A percentile compares a stretch with the other conserved stretches of the same genome.
Conservation (phyloP, 2,113 vertebrate genomes). For the Solenodon paradoxus region DNA sequence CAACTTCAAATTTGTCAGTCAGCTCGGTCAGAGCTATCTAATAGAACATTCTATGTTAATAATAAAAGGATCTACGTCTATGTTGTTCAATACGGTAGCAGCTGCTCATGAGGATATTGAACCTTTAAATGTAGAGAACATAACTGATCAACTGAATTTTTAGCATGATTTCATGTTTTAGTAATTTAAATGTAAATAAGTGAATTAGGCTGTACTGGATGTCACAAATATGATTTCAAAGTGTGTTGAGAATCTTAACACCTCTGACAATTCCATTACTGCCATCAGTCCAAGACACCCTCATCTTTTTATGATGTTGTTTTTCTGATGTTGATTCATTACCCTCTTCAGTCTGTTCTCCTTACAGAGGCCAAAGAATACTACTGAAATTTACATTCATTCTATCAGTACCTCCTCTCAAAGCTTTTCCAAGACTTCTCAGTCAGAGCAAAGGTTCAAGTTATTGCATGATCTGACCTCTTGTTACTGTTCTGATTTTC, state of each 20-base stretch:
- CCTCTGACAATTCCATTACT: background rate
- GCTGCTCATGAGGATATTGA: background rate
- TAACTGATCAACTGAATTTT: background rate
- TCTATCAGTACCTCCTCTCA: background rate
- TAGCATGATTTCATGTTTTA: background rate
- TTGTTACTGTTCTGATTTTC: background rate
- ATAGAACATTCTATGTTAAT: background rate
- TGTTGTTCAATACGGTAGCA: background rate
- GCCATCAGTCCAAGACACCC: background rate
- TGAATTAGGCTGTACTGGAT: background rate
- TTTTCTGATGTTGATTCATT: background rate
- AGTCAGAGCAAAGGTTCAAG: background rate
- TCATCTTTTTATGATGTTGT: background rate
- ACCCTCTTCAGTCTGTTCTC: background rate
- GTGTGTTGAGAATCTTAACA: background rate
- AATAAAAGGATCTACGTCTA: background rate
- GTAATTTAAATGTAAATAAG: background rate
- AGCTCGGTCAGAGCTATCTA: background rate
- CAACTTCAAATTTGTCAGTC: background rate
- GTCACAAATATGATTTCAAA: background rate
- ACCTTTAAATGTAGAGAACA: background rate
- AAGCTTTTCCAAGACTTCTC: background rate
- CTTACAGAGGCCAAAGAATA: background rate
- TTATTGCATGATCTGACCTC: background rate
- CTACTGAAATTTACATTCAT: background rate